Conservation (phyloP, 1,140 invertebrate species). For the Gonioctena quinquepunctata region DNA sequence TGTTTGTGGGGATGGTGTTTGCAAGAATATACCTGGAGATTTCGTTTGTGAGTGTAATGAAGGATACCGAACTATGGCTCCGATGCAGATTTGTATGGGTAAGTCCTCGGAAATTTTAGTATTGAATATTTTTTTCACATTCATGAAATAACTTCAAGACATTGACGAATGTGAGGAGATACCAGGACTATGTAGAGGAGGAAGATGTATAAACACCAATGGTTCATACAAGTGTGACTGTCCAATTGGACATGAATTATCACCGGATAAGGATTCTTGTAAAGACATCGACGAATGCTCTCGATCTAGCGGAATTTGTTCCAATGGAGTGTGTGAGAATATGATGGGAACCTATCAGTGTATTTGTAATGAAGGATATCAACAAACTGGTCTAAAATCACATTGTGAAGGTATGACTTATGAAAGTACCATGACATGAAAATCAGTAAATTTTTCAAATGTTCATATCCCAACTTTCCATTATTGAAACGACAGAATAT, state of each 20-base stretch:
- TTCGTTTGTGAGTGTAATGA: slow-evolving; percentile 81
- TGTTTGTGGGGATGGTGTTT: slow-evolving; percentile 82
- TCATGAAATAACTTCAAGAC: slow-evolving; percentile 58
- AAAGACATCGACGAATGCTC: slow-evolving; percentile 64
- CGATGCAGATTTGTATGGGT: slow-evolving; percentile 87
- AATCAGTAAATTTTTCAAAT: no score
- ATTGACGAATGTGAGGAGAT: slow-evolving; percentile 74
- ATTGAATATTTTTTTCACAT: neutral
- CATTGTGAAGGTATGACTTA: slow-evolving; percentile 65
- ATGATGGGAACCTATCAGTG: slow-evolving; percentile 87
- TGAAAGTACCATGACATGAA: no score
- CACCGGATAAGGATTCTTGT: slow-evolving; percentile 63
- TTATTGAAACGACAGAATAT: no score
- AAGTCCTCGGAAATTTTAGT: slow-evolving; percentile 41
- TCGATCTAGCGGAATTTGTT: slow-evolving; percentile 81
- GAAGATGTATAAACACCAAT: slow-evolving; percentile 83
- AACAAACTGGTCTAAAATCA: slow-evolving; percentile 65
- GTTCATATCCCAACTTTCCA: no score
- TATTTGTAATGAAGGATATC: slow-evolving; percentile 80
- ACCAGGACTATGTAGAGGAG: slow-evolving; percentile 71
- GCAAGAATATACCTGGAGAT: slow-evolving; percentile 79
- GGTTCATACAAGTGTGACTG: slow-evolving; percentile 84
- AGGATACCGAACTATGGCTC: slow-evolving; percentile 74
- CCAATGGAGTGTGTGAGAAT: slow-evolving; percentile 85
- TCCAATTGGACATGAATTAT: slow-evolving; percentile 76